Conservation (phyloP, 2,888 invertebrate species). For the Prionchulus punctatus region DNA sequence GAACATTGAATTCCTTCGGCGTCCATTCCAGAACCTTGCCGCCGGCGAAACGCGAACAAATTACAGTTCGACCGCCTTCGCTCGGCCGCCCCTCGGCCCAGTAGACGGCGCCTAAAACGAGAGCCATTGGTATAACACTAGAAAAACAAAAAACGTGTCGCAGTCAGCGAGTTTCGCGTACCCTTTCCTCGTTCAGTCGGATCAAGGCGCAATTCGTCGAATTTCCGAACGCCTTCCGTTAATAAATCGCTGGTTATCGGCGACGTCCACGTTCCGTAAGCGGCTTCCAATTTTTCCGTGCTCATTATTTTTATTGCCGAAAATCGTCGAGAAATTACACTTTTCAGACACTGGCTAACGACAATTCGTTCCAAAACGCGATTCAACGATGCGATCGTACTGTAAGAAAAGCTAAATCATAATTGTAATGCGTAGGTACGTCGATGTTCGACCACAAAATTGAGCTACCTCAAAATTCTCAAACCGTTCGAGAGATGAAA, state of each 20-base stretch:
- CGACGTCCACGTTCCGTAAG: slow-evolving; percentile 29
- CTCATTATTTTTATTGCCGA: too few relatives aligned
- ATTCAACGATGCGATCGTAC: too few relatives aligned
- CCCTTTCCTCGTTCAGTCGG: slow-evolving; percentile 3
- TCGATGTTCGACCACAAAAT: too few relatives aligned
- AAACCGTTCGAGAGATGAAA: too few relatives aligned
- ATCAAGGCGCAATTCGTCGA: slow-evolving; percentile 20
- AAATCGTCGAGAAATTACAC: too few relatives aligned
- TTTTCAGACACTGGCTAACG: too few relatives aligned
- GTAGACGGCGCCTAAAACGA: slow-evolving; percentile 24
- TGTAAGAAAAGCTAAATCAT: too few relatives aligned
- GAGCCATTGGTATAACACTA: not conserved
- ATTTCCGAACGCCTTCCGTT: slow-evolving; percentile 22
- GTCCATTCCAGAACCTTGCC: not conserved
- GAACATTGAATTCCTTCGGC: not conserved
- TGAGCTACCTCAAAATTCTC: too few relatives aligned
- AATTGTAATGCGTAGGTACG: too few relatives aligned
- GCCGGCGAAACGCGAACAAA: slow-evolving; percentile 21
- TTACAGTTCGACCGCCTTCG: slow-evolving; percentile 29
- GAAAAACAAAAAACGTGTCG: not conserved
- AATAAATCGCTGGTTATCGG: slow-evolving; percentile 27
- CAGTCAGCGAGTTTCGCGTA: not conserved
- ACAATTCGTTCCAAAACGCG: too few relatives aligned
- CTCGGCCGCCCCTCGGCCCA: slow-evolving; percentile 29
- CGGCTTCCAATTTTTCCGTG: not conserved